Evolutionary conservation across 35 echinoderm and acorn worm genomes (phyloP).

Genomic region (Lytechinus variegatus): DNA sequence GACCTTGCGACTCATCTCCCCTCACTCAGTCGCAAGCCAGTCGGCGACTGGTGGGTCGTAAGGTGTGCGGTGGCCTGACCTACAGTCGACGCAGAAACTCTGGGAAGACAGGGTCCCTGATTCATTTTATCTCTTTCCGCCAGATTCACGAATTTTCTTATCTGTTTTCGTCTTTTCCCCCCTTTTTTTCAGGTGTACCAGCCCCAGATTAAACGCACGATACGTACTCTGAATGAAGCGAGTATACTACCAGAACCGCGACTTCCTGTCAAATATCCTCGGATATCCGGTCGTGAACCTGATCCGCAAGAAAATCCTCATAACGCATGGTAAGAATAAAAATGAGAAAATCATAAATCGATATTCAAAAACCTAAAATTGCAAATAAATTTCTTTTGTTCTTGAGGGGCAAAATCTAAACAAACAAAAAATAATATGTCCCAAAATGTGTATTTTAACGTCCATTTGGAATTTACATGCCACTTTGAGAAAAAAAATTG

Average conservation of each 20-base stretch:
- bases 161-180: not conserved
- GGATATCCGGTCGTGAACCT: conserved; percentile 71
- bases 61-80: no score
- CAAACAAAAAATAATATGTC: no score
- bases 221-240: conserved; percentile 45
- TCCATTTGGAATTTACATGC: no score
- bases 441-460: no score
- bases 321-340: conserved; percentile 79
- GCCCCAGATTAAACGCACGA: conserved; percentile 25
- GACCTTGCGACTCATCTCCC: no score
- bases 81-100: no score
- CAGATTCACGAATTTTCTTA: not conserved
- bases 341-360: not conserved
- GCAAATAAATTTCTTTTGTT: no score
- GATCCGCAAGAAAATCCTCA: conserved; percentile 66
- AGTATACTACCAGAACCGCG: conserved; percentile 70
- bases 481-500: no score
- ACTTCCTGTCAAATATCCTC: conserved; percentile 82
- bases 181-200: conserved; percentile 36
- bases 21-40: no score
- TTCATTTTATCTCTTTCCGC: not conserved
- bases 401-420: no score
- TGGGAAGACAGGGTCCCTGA: not conserved
- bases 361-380: no score
- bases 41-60: no score